A percentile compares a stretch with the other conserved stretches of the same genome.
These are phyloP conservation scores for Muschampia plurimacula DNA, from an alignment of 2,888 invertebrate species.

Conservation along the genomic window DNA sequence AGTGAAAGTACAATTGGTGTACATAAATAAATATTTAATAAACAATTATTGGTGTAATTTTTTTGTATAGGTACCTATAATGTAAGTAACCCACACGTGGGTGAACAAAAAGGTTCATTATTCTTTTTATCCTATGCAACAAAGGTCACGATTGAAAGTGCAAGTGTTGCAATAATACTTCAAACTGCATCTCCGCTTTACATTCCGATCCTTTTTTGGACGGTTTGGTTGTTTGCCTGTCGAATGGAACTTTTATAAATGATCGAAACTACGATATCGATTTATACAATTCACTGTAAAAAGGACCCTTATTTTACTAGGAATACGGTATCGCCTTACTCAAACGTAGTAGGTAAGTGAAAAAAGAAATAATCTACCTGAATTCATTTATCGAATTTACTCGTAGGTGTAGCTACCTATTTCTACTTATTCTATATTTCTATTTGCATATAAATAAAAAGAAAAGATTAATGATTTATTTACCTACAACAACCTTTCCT, in stretches of 20 bases:
- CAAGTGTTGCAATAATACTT: slow-evolving; percentile 85
- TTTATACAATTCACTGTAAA: slow-evolving; percentile 55
- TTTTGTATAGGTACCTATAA: neutral
- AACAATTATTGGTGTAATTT: neutral
- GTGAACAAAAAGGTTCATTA: slow-evolving; percentile 21
- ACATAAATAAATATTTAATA: neutral
- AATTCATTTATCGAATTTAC: neutral
- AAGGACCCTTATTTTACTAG: slow-evolving; percentile 34
- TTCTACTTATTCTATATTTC: neutral
- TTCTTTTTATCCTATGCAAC: slow-evolving; percentile 51
- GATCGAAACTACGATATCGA: slow-evolving; percentile 81
- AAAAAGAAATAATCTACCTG: neutral
- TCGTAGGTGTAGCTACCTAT: neutral
- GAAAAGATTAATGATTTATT: neutral
- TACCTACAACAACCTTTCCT: neutral
- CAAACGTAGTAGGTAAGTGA: neutral
- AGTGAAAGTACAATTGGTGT: neutral
- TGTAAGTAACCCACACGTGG: slow-evolving; percentile 26
- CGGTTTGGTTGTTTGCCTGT: slow-evolving; percentile 74
- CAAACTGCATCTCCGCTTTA: slow-evolving; percentile 68
- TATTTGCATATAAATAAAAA: neutral
- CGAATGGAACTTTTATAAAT: slow-evolving; percentile 80
- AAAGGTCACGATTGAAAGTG: slow-evolving; percentile 77
- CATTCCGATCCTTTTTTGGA: slow-evolving; percentile 75
- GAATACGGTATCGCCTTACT: neutral